Evolutionary conservation across 2,888 invertebrate genomes (phyloP), one percentile per base, ranked within the genome.

Genomic region (Drosophila meridionalis): DNA sequence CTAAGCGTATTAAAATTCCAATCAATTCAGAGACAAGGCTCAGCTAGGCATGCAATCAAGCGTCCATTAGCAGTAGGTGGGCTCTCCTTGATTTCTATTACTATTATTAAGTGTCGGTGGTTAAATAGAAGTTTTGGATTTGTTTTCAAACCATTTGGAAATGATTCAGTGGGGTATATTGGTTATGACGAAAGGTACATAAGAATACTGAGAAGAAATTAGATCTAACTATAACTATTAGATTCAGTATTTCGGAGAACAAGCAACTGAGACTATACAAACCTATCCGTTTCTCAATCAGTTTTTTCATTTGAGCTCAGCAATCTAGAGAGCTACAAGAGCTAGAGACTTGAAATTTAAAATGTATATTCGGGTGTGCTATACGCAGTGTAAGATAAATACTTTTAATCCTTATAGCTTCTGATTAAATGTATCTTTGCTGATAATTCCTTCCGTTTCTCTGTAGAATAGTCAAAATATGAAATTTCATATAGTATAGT

Each of bases 1-100:
- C 50, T 71, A 78, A 74, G 68, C 70, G 57, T 30, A 75, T 72
- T 66, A 70, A 65, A 76, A 62, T 63, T 65, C 57, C 65, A 63
- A 79, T 76, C 72, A 75, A 73, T 69, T 75, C 77, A 72, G 28
- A 36, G 53, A 38, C 20, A 80, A n/a, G 32, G 32, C 50, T 34
- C 32, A 6, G 50, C 50, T 76, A 74, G 69, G 45, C 61, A 63
- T 67, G 73, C 47, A 68, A 74, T 73, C 34, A 50, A 40, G 30
- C 38, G 8, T 5, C 20, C 42, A 40, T 12, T 6, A 32, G 9
- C 56, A 9, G 6, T 20, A 11, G 11, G 5, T 56, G n/a, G 28
- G 32, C 42, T n/a, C n/a, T 9, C 38, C 38, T n/a, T 56, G 20
- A 52, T 52, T 52, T 34, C 32, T 34, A 11, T 52, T 52, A 52